Conservation (phyloP, 1,140 invertebrate genomes). For the Drosophila lowei region DNA sequence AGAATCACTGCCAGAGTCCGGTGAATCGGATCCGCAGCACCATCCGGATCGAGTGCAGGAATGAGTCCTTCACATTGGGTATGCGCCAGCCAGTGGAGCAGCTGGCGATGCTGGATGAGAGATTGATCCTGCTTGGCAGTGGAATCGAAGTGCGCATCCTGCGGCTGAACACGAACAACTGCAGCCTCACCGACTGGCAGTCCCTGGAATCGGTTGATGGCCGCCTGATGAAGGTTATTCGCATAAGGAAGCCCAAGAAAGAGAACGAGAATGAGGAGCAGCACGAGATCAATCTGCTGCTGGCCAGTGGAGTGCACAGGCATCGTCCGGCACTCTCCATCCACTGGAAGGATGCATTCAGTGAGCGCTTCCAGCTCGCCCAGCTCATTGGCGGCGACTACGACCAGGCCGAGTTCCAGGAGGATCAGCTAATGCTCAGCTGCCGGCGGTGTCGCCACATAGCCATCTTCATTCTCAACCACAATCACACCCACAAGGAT, state of each 20-base stretch:
- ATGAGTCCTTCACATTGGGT: slow-evolving; percentile 41
- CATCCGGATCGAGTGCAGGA: slow-evolving; percentile 54
- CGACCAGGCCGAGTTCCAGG: slow-evolving; percentile 57
- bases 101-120: slow-evolving; percentile 24
- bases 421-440: slow-evolving; percentile 54
- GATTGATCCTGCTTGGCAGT: slow-evolving; percentile 50
- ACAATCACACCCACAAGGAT: fast-evolving
- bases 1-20: slow-evolving; percentile 57
- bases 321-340: slow-evolving; percentile 54
- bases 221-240: slow-evolving; percentile 43
- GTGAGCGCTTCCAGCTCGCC: slow-evolving; percentile 39
- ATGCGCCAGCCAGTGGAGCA: slow-evolving; percentile 56
- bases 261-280: background rate
- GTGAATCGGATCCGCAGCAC: slow-evolving; percentile 44
- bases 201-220: slow-evolving; percentile 50
- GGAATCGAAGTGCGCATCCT: slow-evolving; percentile 68
- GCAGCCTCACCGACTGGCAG: slow-evolving; percentile 70
- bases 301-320: slow-evolving; percentile 36
- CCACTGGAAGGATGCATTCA: slow-evolving; percentile 6
- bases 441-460: slow-evolving; percentile 61
- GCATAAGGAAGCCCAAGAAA: background rate
- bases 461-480: slow-evolving; percentile 34
- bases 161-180: slow-evolving; percentile 35
- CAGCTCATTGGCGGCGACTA: slow-evolving; percentile 68
- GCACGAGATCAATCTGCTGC: background rate